Evolutionary conservation across 2,797 vertebrate genomes (phyloP).

Genomic region (Urophycis tenuis): DNA sequence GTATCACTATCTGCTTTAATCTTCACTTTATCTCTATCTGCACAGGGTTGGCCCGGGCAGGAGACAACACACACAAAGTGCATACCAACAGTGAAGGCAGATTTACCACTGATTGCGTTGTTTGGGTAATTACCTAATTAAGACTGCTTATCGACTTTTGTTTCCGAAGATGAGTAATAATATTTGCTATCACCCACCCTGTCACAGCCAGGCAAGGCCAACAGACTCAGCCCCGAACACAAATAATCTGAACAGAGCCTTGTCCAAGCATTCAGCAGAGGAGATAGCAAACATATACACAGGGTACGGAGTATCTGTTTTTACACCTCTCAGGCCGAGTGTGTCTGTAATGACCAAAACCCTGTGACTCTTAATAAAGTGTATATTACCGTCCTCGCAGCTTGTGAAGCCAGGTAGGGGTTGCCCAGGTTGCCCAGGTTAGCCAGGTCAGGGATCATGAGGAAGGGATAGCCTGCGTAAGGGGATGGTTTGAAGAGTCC

Average conservation of each 20-base stretch:
- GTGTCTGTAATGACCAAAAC: neutral
- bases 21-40: neutral
- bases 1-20: neutral
- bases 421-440: constrained; percentile 60
- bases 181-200: neutral
- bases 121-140: neutral
- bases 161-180: neutral
- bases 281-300: neutral
- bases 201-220: neutral
- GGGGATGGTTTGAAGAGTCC: constrained; percentile 77
- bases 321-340: neutral
- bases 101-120: neutral
- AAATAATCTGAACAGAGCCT: neutral
- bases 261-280: neutral
- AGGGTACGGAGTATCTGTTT: neutral
- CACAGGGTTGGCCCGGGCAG: neutral
- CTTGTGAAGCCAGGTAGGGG: constrained; percentile 69
- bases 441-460: constrained; percentile 87
- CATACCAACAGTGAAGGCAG: neutral
- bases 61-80: neutral
- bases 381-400: constrained; percentile 76
- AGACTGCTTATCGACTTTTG: neutral
- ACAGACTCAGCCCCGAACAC: neutral
- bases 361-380: neutral
- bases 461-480: constrained; percentile 82